Evolutionary conservation across 2,113 vertebrate genomes (phyloP).

Genomic region (Ceyx cyanopectus): DNA sequence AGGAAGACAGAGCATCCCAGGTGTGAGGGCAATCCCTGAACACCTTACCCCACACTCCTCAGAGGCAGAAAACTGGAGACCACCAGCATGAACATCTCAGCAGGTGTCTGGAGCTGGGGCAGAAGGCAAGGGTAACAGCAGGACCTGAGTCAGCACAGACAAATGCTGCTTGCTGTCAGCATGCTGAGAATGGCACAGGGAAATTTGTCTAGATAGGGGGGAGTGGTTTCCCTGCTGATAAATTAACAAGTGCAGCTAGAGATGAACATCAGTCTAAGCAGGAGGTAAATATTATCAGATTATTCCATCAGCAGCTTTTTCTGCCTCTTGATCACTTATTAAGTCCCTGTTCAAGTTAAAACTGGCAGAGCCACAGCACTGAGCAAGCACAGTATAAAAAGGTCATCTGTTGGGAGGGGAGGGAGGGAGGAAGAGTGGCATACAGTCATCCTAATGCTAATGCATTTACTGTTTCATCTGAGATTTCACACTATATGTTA

Average conservation of each 20-base stretch:
- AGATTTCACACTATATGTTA: conserved; percentile 45
- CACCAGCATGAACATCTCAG: not conserved
- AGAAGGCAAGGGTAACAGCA: not conserved
- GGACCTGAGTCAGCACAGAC: not conserved
- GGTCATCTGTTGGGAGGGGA: not conserved
- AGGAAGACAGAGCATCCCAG: not conserved
- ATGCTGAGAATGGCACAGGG: not conserved
- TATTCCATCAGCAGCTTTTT: not conserved
- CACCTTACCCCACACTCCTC: not conserved
- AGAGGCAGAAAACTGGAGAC: not conserved
- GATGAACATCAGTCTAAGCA: rapidly evolving
- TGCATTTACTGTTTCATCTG: conserved; percentile 27
- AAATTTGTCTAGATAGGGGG: not conserved
- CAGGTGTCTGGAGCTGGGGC: rapidly evolving
- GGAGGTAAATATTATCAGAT: not conserved
- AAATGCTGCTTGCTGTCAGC: not conserved
- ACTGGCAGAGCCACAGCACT: not conserved
- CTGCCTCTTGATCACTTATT: not conserved
- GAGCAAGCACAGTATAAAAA: not conserved
- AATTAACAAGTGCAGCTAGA: not conserved
- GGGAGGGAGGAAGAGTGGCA: not conserved
- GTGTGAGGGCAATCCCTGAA: not conserved
- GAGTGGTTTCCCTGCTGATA: not conserved
- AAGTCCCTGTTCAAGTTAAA: not conserved
- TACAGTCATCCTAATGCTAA: not conserved